Conservation (phyloP, 2,113 vertebrate genomes). For the Chionomys nivalis region DNA sequence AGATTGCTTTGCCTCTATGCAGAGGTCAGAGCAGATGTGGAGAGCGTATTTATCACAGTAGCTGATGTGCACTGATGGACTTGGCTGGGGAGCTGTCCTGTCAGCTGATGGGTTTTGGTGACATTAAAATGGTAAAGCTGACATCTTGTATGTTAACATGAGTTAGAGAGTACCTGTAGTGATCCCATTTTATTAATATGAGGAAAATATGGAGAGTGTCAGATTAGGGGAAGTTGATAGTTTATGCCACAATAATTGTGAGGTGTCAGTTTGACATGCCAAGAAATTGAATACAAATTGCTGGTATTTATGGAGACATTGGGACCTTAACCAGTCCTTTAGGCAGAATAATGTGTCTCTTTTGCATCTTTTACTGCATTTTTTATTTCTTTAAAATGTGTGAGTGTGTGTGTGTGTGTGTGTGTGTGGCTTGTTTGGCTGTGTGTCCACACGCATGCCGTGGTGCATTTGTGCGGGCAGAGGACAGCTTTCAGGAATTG, state of each 20-base stretch:
- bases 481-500: neutral
- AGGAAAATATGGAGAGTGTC: neutral
- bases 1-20: neutral
- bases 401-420: neutral
- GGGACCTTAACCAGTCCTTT: neutral
- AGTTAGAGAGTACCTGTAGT: neutral
- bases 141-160: neutral
- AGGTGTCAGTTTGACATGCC: neutral
- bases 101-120: neutral
- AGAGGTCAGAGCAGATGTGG: neutral
- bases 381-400: neutral
- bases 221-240: neutral
- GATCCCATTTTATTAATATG: neutral
- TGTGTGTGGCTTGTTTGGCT: neutral
- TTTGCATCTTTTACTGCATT: neutral
- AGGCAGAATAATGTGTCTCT: neutral
- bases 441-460: neutral
- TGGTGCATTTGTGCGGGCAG: neutral
- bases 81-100: neutral
- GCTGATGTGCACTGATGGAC: neutral
- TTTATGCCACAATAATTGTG: neutral
- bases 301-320: neutral
- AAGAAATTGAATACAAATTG: slow-evolving; percentile 11
- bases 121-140: neutral
- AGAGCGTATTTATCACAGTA: neutral